These are phyloP conservation scores for Planococcus citri DNA, from an alignment of 1,140 invertebrate species.

Conservation along the genomic window DNA sequence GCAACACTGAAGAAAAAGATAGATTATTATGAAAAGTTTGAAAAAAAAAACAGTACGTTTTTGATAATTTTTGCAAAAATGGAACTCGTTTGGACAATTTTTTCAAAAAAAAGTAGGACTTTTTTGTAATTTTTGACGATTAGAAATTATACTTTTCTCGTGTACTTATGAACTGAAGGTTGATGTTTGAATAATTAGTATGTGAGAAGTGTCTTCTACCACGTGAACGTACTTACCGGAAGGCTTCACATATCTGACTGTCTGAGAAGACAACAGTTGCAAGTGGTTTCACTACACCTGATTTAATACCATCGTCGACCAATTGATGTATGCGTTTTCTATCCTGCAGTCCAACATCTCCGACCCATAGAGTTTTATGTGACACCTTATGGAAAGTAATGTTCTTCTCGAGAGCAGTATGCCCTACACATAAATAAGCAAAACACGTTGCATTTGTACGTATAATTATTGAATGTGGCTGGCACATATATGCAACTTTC, in stretches of 20 bases:
- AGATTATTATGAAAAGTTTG: no score
- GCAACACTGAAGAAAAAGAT: conserved; percentile 48
- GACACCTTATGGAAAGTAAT: conserved; percentile 20
- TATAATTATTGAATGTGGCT: no score
- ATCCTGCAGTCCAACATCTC: background rate
- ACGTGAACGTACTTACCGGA: conserved; percentile 4
- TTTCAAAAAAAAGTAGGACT: no score
- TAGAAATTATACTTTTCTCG: no score
- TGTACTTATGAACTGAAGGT: no score
- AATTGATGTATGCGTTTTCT: conserved; percentile 19
- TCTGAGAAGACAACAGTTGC: background rate
- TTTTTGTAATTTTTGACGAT: background rate
- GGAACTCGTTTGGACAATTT: background rate
- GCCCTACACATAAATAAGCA: conserved; percentile 15
- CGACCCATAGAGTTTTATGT: conserved; percentile 16
- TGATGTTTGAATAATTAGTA: no score
- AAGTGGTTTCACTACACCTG: conserved; percentile 20
- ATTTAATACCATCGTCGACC: conserved; percentile 20
- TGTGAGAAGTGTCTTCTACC: no score
- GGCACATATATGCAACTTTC: no score
- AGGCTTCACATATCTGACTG: conserved; percentile 21
- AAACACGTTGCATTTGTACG: background rate
- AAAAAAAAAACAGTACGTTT: background rate
- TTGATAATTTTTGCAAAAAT: background rate
- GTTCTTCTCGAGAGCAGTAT: conserved; percentile 19